Conservation (phyloP, 2,888 invertebrate genomes). For the Smittia aterrima region DNA sequence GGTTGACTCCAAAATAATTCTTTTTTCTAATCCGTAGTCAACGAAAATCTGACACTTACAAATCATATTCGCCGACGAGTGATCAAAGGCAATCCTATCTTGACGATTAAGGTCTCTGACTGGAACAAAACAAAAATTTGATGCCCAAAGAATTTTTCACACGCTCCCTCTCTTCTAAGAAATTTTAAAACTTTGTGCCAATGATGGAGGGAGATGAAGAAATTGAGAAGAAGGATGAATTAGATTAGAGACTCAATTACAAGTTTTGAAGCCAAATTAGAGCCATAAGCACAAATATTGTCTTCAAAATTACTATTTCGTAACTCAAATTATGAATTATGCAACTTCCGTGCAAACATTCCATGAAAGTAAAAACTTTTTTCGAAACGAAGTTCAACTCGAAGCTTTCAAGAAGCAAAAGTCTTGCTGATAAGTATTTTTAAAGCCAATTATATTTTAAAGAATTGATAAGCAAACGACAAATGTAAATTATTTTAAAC, state of each 20-base stretch:
- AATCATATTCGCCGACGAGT: slow-evolving; percentile 59
- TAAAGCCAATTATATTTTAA: background rate
- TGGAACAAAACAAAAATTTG: slow-evolving; percentile 7
- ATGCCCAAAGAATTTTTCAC: background rate
- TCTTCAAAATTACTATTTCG: too few species aligned
- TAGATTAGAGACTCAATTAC: too few species aligned
- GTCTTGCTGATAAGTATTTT: slow-evolving; percentile 7
- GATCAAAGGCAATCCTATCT: slow-evolving; percentile 37
- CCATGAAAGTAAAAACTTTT: background rate
- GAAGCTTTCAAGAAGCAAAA: too few species aligned
- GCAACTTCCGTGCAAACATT: background rate
- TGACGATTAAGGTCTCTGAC: slow-evolving; percentile 21
- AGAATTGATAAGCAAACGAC: background rate
- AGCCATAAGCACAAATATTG: background rate
- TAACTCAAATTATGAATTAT: background rate
- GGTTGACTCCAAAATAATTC: background rate
- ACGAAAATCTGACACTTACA: slow-evolving; percentile 66
- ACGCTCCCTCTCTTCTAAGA: background rate
- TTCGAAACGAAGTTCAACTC: too few species aligned
- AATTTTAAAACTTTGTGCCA: slow-evolving; percentile 23
- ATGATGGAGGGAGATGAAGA: background rate
- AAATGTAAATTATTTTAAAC: slow-evolving; percentile 1
- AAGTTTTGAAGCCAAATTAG: background rate
- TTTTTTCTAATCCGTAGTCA: slow-evolving; percentile 46
- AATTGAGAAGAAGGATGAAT: too few species aligned